phyloP scores from a whole-genome alignment of 2,797 vertebrate genomes.

The Hypotaenidia philippensis region DNA sequence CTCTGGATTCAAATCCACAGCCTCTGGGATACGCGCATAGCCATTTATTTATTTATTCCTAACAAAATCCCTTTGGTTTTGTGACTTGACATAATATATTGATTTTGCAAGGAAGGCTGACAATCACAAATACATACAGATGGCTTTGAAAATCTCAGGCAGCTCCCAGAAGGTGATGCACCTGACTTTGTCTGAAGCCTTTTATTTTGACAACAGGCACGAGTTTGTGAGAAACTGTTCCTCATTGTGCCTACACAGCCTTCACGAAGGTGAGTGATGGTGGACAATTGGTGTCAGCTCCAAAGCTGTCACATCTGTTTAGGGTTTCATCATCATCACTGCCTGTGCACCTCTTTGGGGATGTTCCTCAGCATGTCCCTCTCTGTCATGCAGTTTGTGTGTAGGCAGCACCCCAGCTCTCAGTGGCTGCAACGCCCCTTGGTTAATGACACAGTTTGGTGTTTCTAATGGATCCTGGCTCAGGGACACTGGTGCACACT shows the following conservation, averaged over 20 bases:
- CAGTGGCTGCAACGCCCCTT: accelerated
- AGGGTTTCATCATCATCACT: neutral
- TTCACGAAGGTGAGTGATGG: neutral
- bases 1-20: neutral
- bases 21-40: neutral
- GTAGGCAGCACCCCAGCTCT: neutral
- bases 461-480: neutral
- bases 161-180: neutral
- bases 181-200: neutral
- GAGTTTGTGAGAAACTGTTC: neutral
- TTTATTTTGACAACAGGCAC: neutral
- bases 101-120: neutral
- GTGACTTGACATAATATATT: neutral
- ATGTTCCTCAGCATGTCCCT: neutral
- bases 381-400: neutral
- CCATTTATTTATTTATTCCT: neutral
- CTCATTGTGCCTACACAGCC: neutral
- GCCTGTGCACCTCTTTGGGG: neutral
- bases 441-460: neutral
- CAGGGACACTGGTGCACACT: neutral
- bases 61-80: neutral
- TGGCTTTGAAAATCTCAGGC: neutral
- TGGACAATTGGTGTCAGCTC: neutral
- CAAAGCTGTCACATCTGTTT: neutral
- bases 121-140: neutral